Conservation (phyloP, 2,113 vertebrate species). For the Eleginops maclovinus region DNA sequence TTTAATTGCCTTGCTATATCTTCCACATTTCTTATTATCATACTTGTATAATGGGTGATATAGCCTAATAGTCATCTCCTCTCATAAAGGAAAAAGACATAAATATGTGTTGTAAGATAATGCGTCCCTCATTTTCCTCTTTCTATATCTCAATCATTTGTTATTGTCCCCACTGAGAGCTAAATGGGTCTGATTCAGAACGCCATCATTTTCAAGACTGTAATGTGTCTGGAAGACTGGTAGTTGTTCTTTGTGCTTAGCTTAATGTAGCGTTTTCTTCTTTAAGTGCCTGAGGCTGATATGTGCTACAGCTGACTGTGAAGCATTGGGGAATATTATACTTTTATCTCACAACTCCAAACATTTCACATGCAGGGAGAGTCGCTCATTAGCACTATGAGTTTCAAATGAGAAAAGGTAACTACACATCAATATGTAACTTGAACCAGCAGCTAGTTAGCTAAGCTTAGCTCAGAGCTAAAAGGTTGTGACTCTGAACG, state of each 20-base stretch:
- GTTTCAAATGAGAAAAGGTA: neutral
- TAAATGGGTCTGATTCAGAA: neutral
- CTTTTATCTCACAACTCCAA: neutral
- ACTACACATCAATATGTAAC: neutral
- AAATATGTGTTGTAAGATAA: neutral
- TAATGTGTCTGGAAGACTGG: neutral
- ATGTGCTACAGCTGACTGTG: neutral
- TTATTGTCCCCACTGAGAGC: neutral
- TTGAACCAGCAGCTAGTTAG: neutral
- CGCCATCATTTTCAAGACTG: neutral
- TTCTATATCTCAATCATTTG: neutral
- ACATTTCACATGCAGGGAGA: neutral
- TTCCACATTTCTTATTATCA: neutral
- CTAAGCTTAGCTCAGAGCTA: neutral
- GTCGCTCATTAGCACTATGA: neutral
- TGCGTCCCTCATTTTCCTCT: neutral
- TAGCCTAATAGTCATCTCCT: neutral
- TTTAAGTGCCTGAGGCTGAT: neutral
- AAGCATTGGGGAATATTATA: neutral
- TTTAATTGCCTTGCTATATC: neutral
- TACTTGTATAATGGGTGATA: neutral
- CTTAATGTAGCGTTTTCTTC: neutral
- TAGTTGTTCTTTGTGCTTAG: neutral
- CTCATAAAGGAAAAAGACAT: neutral
- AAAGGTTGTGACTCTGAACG: no score